phyloP scores from a whole-genome alignment of 2,888 invertebrate genomes.

The Strigamia crassipes region DNA sequence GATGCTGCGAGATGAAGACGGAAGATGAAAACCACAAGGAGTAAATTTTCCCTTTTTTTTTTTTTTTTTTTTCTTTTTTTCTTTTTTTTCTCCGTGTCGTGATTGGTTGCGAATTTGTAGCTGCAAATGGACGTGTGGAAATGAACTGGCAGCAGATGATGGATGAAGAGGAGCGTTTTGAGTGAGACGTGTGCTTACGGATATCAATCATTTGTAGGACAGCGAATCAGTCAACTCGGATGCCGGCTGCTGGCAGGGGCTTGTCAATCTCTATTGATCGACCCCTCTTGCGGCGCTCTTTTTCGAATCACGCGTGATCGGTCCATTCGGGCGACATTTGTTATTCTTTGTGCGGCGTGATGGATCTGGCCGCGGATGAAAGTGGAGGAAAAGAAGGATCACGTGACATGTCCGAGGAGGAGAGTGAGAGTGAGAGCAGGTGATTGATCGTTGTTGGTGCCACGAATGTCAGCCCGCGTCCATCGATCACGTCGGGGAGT shows the following conservation, averaged over 20 bases:
- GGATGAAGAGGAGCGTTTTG: background rate
- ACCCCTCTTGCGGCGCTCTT: background rate
- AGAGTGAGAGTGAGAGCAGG: background rate
- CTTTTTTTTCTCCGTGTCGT: background rate
- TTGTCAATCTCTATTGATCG: background rate
- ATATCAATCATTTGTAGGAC: background rate
- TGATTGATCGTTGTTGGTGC: slow-evolving; percentile 34
- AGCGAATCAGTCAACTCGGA: background rate
- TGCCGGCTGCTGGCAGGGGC: background rate
- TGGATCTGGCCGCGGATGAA: background rate
- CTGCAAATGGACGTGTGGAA: background rate
- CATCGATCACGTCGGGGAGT: background rate
- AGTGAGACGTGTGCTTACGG: background rate
- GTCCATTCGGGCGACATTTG: background rate
- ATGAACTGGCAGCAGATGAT: background rate
- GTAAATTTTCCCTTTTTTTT: background rate
- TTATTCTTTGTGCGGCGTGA: background rate
- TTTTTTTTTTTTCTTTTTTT: background rate
- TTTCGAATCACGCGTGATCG: background rate
- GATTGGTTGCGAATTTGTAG: background rate
- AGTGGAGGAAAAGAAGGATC: background rate
- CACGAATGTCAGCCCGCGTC: slow-evolving; percentile 12
- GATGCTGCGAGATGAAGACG: background rate
- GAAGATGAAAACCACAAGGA: background rate
- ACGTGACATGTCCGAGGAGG: background rate